Conservation (phyloP, 2,113 vertebrate genomes). For the Calypte anna region DNA sequence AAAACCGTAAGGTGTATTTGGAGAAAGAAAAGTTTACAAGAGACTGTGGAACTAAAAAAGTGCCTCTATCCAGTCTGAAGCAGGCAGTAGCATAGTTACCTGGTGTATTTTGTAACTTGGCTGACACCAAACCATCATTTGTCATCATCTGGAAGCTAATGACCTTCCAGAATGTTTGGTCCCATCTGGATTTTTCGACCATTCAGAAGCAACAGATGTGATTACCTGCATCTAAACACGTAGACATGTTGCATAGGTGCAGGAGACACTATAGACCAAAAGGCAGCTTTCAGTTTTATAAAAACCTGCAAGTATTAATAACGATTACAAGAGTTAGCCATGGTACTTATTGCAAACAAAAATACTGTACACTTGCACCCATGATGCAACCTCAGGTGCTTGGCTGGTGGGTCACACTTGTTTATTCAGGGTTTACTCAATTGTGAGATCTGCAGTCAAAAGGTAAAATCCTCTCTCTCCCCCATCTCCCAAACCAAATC, state of each 20-base stretch:
- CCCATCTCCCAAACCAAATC: not conserved
- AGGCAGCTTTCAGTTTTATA: not conserved
- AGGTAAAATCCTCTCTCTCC: not conserved
- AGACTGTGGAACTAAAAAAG: not conserved
- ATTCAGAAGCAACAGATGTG: conserved; percentile 19
- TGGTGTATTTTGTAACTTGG: not conserved
- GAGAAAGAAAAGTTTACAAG: not conserved
- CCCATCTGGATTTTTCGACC: conserved; percentile 2
- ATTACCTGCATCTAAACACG: not conserved
- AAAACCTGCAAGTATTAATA: not conserved
- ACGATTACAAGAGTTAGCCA: not conserved
- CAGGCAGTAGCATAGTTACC: not conserved
- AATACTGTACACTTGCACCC: not conserved
- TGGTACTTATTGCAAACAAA: not conserved
- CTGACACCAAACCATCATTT: not conserved
- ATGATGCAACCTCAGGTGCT: not conserved
- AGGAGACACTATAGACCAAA: not conserved
- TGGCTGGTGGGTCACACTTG: not conserved
- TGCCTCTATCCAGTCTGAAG: not conserved
- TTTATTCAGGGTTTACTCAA: not conserved
- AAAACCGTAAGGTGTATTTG: not conserved
- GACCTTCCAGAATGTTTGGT: not conserved
- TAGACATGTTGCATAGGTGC: not conserved
- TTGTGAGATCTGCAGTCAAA: not conserved
- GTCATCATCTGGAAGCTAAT: not conserved